Evolutionary conservation across 2,888 invertebrate genomes (phyloP).

Genomic region (Drosophila infuscata): DNA sequence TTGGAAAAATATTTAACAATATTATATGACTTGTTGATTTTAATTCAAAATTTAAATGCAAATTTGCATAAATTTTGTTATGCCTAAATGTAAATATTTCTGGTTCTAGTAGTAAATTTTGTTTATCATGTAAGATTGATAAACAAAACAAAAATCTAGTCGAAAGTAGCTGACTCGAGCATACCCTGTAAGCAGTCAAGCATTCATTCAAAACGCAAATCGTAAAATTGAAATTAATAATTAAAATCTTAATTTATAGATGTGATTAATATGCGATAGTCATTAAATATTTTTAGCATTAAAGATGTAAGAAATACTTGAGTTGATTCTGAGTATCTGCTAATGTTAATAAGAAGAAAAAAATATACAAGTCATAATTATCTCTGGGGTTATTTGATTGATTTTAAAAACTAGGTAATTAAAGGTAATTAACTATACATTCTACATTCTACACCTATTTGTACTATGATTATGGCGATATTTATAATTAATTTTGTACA

Average conservation of each 20-base stretch:
- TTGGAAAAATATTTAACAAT: neutral
- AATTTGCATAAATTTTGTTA: neutral
- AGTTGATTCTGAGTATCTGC: neutral
- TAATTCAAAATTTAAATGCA: neutral
- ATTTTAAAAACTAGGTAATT: conserved; percentile 2
- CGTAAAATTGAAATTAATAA: neutral
- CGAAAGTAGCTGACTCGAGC: neutral
- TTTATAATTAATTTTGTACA: neutral
- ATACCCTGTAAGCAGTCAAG: neutral
- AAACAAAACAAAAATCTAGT: no score
- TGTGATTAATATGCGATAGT: neutral
- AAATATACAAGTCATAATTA: neutral
- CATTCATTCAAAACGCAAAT: neutral
- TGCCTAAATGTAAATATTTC: conserved; percentile 1
- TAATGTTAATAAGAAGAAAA: neutral
- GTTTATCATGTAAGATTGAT: no score
- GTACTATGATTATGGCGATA: neutral
- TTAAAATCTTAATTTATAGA: neutral
- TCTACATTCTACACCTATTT: neutral
- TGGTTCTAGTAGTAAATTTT: neutral
- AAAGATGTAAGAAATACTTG: neutral
- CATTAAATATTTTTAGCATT: neutral
- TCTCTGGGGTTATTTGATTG: conserved; percentile 5
- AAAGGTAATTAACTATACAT: conserved; percentile 12
- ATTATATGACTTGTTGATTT: neutral